Conservation (phyloP, 2,888 invertebrate genomes). For the Dione juno region DNA sequence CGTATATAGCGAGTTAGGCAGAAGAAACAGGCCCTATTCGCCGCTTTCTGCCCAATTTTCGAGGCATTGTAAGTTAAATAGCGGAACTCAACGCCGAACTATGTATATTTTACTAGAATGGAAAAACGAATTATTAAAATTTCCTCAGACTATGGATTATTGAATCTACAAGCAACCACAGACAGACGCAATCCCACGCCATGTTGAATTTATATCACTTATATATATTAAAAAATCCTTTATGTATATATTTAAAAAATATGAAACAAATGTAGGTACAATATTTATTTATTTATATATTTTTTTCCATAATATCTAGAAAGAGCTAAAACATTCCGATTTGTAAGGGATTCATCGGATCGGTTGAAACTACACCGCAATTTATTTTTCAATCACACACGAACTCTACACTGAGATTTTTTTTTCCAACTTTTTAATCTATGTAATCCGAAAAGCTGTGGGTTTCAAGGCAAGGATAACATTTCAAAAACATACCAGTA, state of each 20-base stretch:
- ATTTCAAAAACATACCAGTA: conserved; percentile 31
- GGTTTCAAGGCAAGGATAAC: conserved; percentile 38
- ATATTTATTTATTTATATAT: background rate
- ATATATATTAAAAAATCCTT: no score
- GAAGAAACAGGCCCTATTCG: no score
- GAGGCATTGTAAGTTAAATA: no score
- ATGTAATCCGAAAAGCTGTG: conserved; percentile 41
- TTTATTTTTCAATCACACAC: conserved; percentile 50
- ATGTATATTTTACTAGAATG: no score
- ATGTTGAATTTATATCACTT: no score
- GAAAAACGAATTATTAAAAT: no score
- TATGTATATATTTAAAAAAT: background rate
- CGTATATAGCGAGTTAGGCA: no score
- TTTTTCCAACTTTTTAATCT: conserved; percentile 43
- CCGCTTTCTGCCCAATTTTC: no score
- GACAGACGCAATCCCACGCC: no score
- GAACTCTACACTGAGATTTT: conserved; percentile 37
- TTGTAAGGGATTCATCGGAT: conserved; percentile 32
- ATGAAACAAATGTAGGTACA: background rate
- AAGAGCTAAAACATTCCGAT: conserved; percentile 21
- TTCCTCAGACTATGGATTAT: no score
- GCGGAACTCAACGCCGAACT: no score
- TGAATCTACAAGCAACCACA: no score
- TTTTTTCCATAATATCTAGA: background rate
- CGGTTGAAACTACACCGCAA: conserved; percentile 44